Percentiles rank a stretch among this genome's conserved stretches.
phyloP scores from a whole-genome alignment of 2,888 invertebrate species.

The Mythimna pallens region DNA sequence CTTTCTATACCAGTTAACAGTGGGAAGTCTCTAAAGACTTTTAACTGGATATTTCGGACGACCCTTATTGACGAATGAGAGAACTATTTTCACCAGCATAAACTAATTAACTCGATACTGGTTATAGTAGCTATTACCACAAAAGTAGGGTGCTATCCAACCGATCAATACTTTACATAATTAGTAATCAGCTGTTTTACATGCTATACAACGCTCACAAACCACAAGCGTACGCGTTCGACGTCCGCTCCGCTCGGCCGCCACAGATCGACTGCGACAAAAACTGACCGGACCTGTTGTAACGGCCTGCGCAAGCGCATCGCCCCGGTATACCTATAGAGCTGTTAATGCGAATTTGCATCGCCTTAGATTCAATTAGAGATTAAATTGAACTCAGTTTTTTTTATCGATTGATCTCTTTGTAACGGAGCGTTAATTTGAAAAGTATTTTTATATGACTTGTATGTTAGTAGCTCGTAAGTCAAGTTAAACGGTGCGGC shows the following conservation, averaged over 20 bases:
- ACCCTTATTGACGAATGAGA: background rate
- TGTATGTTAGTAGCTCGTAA: conserved; percentile 31
- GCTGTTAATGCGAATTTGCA: conserved; percentile 65
- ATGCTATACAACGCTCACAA: conserved; percentile 39
- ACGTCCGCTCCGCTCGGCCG: conserved; percentile 57
- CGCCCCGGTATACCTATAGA: conserved; percentile 71
- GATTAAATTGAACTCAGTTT: conserved; percentile 55
- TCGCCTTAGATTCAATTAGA: conserved; percentile 63
- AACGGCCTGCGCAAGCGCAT: conserved; percentile 80
- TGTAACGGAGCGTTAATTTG: conserved; percentile 52
- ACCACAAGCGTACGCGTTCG: conserved; percentile 58
- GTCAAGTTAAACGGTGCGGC: conserved; percentile 32
- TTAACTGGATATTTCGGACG: too few species aligned
- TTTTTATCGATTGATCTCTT: conserved; percentile 46
- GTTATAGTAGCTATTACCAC: background rate
- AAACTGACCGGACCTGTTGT: conserved; percentile 83
- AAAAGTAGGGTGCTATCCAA: conserved; percentile 29
- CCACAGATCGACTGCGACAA: conserved; percentile 68
- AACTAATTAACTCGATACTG: background rate
- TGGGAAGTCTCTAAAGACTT: background rate
- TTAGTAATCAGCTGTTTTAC: conserved; percentile 44
- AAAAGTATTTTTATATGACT: conserved; percentile 52
- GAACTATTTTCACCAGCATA: background rate
- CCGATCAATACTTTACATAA: conserved; percentile 41
- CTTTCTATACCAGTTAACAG: background rate